Evolutionary conservation across 2,888 invertebrate species (phyloP), one percentile per base, ranked within the genome.

Genomic region (Polydesmus complanatus): DNA sequence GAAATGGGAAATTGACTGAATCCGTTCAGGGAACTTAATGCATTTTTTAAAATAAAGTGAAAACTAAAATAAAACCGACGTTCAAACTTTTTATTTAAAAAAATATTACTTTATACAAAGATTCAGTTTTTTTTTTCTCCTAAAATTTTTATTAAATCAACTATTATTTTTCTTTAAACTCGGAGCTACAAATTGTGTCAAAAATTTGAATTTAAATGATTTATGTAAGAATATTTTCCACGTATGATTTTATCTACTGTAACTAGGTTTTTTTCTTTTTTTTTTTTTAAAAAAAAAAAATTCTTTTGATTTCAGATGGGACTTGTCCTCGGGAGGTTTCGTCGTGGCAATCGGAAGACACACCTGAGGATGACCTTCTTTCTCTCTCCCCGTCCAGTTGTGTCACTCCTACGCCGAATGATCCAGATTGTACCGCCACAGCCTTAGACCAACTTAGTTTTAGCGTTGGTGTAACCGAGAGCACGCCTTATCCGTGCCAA

Each of bases 401-500:
- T 70, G 81, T 83, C 61, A 83, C 83, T 54, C 82, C 83, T 62
- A 82, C 82, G 65, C 66, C 67, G 53, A 79, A 80, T 47, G 81
- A 81, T 71, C 82, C 81, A 61, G 81, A 81, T 67, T 80, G 79
- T 53, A 84, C 83, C 67, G 78, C 78, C 26, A 74, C 81, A 64
- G 14, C 37, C 14, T 14, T 37, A 37, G 37, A 37, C 5, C 37
- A 37, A 14, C 78, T 83, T 54, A 79, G 80, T 56, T 83, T 79
- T 74, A 83, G 82, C 25, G 79, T 83, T 66, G 83, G 83, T 54
- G 81, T 82, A 65, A 83, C 83, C 22, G 84, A 84, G 69, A 79
- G 82, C 73, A 86, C 89, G 66, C 90, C 90, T 64, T 88, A 90
- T 79, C 85, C 86, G 71, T 92, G 91, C 77, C 87, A 87, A 76